Percentiles rank a stretch among this genome's conserved stretches.
Evolutionary conservation across 2,888 invertebrate species (phyloP).

Genomic region (Cataglyphis altisquamis): DNA sequence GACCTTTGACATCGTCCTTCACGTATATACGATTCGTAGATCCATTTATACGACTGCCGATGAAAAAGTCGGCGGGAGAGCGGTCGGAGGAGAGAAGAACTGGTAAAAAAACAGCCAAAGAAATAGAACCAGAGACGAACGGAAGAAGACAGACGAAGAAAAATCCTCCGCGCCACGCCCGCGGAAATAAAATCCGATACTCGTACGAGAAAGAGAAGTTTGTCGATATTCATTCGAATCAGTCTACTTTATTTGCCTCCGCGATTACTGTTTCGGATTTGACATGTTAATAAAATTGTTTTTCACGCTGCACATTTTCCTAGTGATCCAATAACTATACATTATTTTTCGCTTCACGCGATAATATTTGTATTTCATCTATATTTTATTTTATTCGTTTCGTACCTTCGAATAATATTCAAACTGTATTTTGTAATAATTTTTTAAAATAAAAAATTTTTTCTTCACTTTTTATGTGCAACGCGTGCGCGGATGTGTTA

Average conservation of each 20-base stretch:
- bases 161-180: slow-evolving; percentile 67
- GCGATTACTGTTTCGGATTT: slow-evolving; percentile 34
- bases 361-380: slow-evolving; percentile 14
- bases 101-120: slow-evolving; percentile 24
- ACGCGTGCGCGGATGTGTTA: not conserved
- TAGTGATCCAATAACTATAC: slow-evolving; percentile 21
- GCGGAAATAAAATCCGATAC: slow-evolving; percentile 73
- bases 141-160: slow-evolving; percentile 51
- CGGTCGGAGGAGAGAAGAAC: not conserved
- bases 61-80: slow-evolving; percentile 15
- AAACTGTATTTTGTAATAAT: not conserved
- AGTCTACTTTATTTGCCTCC: slow-evolving; percentile 49
- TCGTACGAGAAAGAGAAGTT: slow-evolving; percentile 57
- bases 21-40: not conserved
- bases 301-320: slow-evolving; percentile 32
- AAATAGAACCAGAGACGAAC: slow-evolving; percentile 17
- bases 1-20: slow-evolving; percentile 12
- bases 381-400: not conserved
- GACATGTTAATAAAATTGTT: slow-evolving; percentile 51
- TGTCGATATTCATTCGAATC: slow-evolving; percentile 77
- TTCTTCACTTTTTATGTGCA: not conserved
- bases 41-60: slow-evolving; percentile 16
- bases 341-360: slow-evolving; percentile 3
- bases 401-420: not conserved
- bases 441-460: not conserved